phyloP scores from a whole-genome alignment of 2,888 invertebrate species.

The Anodontia alba region DNA sequence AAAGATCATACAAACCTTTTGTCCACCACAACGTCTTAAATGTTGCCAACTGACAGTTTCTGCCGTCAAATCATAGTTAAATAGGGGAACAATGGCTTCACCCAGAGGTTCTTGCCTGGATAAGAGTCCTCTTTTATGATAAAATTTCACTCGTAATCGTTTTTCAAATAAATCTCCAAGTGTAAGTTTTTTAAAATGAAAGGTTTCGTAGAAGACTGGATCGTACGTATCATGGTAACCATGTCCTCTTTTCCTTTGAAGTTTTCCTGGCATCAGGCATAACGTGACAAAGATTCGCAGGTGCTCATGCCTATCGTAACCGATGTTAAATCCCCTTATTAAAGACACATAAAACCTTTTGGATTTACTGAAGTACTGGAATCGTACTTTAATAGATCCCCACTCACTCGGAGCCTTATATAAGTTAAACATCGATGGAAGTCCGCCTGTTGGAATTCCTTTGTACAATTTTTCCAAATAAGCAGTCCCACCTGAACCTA shows the following conservation, averaged over 20 bases:
- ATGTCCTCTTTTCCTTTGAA: not conserved
- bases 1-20: not conserved
- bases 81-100: not conserved
- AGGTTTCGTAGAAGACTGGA: not conserved
- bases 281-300: not conserved
- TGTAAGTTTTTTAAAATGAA: not conserved
- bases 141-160: not conserved
- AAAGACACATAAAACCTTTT: not conserved
- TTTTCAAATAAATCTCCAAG: not conserved
- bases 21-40: not conserved
- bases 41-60: not conserved
- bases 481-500: not conserved
- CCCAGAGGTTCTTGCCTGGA: not conserved
- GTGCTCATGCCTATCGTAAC: not conserved
- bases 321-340: not conserved
- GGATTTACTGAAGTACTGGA: not conserved
- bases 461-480: not conserved
- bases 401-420: not conserved
- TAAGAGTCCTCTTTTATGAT: not conserved
- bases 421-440: not conserved
- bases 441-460: not conserved
- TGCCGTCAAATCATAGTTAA: slow-evolving; percentile 9
- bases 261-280: not conserved
- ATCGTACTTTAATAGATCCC: not conserved
- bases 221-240: not conserved